phyloP scores from a whole-genome alignment of 1,140 invertebrate genomes.

The Drosophila nikananu region DNA sequence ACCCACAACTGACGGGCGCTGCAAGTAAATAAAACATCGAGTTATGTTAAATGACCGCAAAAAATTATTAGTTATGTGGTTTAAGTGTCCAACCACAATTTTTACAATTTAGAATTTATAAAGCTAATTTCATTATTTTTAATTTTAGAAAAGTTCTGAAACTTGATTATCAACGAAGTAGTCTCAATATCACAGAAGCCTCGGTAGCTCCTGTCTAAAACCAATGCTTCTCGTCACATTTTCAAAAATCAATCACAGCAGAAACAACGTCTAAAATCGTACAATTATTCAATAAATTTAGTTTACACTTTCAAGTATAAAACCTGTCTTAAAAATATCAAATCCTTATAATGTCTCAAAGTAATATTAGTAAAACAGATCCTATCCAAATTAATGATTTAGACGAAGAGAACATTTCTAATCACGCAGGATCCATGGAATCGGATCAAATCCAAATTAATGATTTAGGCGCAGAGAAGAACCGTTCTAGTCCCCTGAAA shows the following conservation, averaged over 20 bases:
- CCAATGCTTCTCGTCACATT: not conserved
- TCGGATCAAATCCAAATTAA: too few species aligned
- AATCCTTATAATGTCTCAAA: not conserved
- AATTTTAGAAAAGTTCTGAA: too few species aligned
- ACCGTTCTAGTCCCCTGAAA: too few species aligned
- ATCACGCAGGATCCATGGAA: too few species aligned
- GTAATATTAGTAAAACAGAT: not conserved
- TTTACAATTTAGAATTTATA: not conserved
- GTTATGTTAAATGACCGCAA: not conserved
- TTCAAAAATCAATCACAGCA: too few species aligned
- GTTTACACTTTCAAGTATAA: not conserved
- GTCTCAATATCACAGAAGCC: too few species aligned
- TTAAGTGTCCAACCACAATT: not conserved
- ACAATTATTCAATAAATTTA: not conserved
- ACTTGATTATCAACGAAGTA: not conserved
- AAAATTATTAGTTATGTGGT: not conserved
- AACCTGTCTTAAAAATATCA: not conserved
- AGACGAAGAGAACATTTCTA: not conserved
- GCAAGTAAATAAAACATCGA: slow-evolving; percentile 3
- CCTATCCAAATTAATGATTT: not conserved
- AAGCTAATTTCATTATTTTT: too few species aligned
- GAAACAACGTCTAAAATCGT: not conserved
- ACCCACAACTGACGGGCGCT: not conserved
- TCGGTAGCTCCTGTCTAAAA: too few species aligned
- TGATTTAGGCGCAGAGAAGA: too few species aligned